Evolutionary conservation across 2,113 vertebrate species (phyloP), one percentile per base, ranked within the genome.

Genomic region (Pedetes capensis): DNA sequence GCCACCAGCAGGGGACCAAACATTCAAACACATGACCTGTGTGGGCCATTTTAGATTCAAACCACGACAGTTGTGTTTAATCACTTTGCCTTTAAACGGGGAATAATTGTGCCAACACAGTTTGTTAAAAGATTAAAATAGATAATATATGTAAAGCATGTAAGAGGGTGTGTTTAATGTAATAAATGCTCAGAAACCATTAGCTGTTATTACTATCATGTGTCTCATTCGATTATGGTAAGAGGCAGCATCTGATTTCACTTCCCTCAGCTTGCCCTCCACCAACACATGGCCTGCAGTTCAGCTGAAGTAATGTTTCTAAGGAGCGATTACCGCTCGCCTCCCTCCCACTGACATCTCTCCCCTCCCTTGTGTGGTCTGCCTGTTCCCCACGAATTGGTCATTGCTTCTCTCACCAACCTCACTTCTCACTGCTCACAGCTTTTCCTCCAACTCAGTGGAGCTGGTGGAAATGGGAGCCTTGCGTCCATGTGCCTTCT

Each of bases 341-440:
- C 3, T 55, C 51, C 76, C 51, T 69, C 32, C 74, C 32, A 17
- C 55, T 10, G 17, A 1, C 0, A 1, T 53, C 34, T 75, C 75
- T 69, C 6, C 3, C 11, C 49, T 61, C 61, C 49, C 44, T 3
- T 14, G 0, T 0, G 29, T 6, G 3, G 20, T 17, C 8, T 6
- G 34, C 23, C 12, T 51, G 29, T 16, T 57, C 20, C 64, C 29
- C 13, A 0, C 4, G 55, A n/a, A 3, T 1, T 27, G 37, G 4
- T 1, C 1, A 7, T 4, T 18, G 11, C 9, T 29, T 68, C 69
- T 42, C 44, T 49, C 12, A 11, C 20, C 42, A 49, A 10, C 5
- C 11, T 39, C 22, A 8, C 27, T 2, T 78, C 18, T 59, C 34
- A 5, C 37, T 49, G 22, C 44, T n/a, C 5, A 3, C 1, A 25